Base-by-base conservation (phyloP, 2,113 vertebrate genomes). In the Syngnathus typhle region DNA sequence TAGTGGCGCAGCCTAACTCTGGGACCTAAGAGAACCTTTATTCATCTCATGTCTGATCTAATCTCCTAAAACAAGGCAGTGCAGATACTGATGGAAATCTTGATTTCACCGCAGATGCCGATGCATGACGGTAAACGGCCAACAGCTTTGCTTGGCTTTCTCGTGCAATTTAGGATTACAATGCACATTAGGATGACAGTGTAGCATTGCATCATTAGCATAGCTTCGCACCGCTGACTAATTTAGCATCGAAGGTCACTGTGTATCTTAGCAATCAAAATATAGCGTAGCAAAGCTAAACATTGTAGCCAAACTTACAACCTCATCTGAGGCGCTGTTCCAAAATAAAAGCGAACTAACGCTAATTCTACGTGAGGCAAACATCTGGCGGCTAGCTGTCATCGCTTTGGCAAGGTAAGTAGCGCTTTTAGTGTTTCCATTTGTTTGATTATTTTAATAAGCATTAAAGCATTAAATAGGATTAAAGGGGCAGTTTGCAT, bases 371-470 rank as follows among this genome's bases (percentile, higher is more conserved):
- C 3, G 16, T 36, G 16, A 12, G 58, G 49, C 54, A 59, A 81
- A 85, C 88, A 90, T 88, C 87, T 91, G 90, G 78, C 58, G 11
- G 47, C 69, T 27, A 13, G 75, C 73, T 71, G 4, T 52, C 52
- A 1, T 60, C 69, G 73, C 68, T 74, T 32, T 73, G 77, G 78
- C 74, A 68, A 72, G 77, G 69, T 86, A 80, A 83, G 84, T 86
- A 54, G 84, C 81, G 64, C 76, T 85, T 74, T 80, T 70, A 63
- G 77, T 37, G 65, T 46, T 77, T 76, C 76, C 86, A 90, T 92
- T 89, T 87, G 76, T 81, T 27, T 82, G 75, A 90, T 90, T 86
- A 83, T 78, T 21, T 83, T 79, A 75, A 87, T 86, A 75, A 68
- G 70, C 66, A 69, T 84, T 72, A 80, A 74, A 81, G 76, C 75